phyloP scores from a whole-genome alignment of 2,113 vertebrate species.

The Coturnix japonica region DNA sequence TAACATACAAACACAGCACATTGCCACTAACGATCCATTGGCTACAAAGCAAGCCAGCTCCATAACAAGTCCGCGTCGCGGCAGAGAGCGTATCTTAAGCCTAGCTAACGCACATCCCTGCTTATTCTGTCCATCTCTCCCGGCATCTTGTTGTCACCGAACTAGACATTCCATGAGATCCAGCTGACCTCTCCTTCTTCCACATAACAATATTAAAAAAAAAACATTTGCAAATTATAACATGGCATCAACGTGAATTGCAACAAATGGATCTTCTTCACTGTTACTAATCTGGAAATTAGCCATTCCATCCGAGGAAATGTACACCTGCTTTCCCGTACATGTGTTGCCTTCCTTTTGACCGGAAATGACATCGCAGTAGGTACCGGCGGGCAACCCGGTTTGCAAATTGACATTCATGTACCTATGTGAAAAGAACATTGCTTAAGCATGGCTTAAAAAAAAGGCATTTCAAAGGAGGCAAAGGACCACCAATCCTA shows the following conservation, averaged over 20 bases:
- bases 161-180: too few relatives aligned
- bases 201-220: background rate
- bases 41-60: too few relatives aligned
- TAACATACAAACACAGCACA: too few relatives aligned
- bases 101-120: too few relatives aligned
- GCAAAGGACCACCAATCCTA: fast-evolving
- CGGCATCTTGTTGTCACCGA: too few relatives aligned
- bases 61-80: too few relatives aligned
- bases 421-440: slow-evolving; percentile 67
- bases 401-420: slow-evolving; percentile 83
- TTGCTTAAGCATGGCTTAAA: background rate
- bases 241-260: slow-evolving; percentile 82
- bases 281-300: slow-evolving; percentile 84
- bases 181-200: too few relatives aligned
- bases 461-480: background rate
- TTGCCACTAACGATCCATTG: too few relatives aligned
- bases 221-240: slow-evolving; percentile 62
- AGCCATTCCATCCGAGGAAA: slow-evolving; percentile 81
- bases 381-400: slow-evolving; percentile 87
- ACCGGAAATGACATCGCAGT: slow-evolving; percentile 94
- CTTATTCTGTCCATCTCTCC: too few relatives aligned
- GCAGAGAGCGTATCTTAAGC: too few relatives aligned
- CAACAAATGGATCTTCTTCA: slow-evolving; percentile 89
- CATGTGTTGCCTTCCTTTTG: slow-evolving; percentile 81
- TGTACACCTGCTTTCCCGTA: slow-evolving; percentile 83